These are phyloP conservation scores for Pipra filicauda DNA, from an alignment of 2,113 vertebrate genomes.

Conservation along the genomic window DNA sequence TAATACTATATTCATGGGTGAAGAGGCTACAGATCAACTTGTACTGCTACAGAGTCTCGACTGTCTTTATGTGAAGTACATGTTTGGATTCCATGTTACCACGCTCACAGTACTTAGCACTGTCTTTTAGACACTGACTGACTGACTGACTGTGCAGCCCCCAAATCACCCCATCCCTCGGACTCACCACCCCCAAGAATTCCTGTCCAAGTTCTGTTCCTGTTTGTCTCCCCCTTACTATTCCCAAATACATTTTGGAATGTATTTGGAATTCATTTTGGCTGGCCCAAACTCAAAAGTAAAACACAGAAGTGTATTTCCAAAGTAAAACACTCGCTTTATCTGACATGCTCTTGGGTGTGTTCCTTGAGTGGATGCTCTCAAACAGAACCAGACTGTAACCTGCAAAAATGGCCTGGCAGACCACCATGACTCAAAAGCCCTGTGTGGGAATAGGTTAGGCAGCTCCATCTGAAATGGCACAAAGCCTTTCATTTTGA, in stretches of 20 bases:
- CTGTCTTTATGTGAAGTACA: accelerated
- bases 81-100: not conserved
- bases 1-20: accelerated
- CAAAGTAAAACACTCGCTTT: not conserved
- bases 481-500: not conserved
- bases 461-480: not conserved
- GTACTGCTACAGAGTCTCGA: not conserved
- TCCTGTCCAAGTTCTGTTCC: not conserved
- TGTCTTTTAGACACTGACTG: not conserved
- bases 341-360: not conserved
- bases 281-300: not conserved
- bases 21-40: not conserved
- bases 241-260: not conserved
- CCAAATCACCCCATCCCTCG: not conserved
- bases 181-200: not conserved
- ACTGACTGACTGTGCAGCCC: not conserved
- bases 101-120: not conserved
- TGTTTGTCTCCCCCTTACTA: not conserved
- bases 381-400: not conserved
- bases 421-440: not conserved
- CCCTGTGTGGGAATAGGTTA: not conserved
- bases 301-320: not conserved
- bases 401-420: not conserved
- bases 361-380: accelerated
- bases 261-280: not conserved